A percentile compares a stretch with the other conserved stretches of the same genome.
These are phyloP conservation scores for Steinernema feltiae DNA, from an alignment of 1,140 invertebrate genomes.

Conservation along the genomic window DNA sequence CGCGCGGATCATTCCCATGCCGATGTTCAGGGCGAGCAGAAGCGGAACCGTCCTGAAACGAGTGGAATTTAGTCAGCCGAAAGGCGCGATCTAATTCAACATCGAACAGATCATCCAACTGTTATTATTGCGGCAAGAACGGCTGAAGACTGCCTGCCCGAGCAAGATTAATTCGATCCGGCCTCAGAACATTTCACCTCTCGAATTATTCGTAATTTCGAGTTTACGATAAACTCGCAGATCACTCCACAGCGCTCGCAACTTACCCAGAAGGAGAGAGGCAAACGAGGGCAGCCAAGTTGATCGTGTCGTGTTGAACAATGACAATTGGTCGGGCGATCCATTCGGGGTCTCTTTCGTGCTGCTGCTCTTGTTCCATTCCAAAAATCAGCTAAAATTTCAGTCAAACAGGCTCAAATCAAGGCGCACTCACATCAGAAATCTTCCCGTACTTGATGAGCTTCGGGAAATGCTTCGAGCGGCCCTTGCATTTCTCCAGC, in stretches of 20 bases:
- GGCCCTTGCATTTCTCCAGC: constrained; percentile 21
- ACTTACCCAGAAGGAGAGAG: constrained; percentile 34
- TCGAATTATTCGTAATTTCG: no score
- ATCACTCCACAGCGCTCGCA: background rate
- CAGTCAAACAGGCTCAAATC: background rate
- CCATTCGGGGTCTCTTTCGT: constrained; percentile 34
- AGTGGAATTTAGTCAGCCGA: background rate
- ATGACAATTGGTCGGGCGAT: constrained; percentile 21
- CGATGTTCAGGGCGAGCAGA: constrained; percentile 30
- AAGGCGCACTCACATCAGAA: constrained; percentile 13
- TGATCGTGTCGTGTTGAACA: constrained; percentile 21
- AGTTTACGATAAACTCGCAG: background rate
- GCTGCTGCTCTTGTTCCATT: constrained; percentile 22
- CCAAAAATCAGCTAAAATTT: constrained; percentile 35
- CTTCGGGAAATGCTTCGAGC: constrained; percentile 36
- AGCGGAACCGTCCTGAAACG: constrained; percentile 21
- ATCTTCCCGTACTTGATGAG: constrained; percentile 29
- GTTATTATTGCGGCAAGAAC: no score
- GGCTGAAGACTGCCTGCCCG: no score
- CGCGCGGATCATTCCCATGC: constrained; percentile 28
- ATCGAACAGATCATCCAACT: no score
- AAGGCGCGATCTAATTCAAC: no score
- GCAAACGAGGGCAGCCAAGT: constrained; percentile 20
- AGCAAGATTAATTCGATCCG: no score
- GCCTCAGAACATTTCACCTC: no score